A percentile compares a stretch with the other conserved stretches of the same genome.
Conservation (phyloP, 2,888 invertebrate species). For the Campoletis raptor region DNA sequence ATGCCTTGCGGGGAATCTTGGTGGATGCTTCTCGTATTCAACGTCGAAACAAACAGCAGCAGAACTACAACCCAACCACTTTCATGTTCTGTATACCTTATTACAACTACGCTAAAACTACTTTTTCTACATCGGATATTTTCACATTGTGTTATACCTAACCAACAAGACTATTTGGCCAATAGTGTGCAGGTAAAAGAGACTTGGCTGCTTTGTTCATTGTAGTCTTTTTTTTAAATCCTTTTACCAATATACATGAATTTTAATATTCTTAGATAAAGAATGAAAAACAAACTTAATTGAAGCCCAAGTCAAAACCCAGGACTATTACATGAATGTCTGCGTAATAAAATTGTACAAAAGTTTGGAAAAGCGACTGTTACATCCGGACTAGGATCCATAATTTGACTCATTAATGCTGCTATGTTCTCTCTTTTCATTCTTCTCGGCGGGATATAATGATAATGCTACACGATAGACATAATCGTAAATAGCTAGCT, state of each 20-base stretch:
- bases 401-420: neutral
- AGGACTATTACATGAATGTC: constrained; percentile 33
- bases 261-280: constrained; percentile 25
- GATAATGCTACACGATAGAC: constrained; percentile 1
- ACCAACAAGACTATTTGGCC: constrained; percentile 15
- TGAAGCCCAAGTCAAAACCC: constrained; percentile 5
- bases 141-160: constrained; percentile 15
- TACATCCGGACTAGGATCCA: constrained; percentile 4
- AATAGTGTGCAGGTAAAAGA: constrained; percentile 28
- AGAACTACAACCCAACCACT: constrained; percentile 31
- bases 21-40: constrained; percentile 55
- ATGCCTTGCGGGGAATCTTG: constrained; percentile 52
- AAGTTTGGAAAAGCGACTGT: constrained; percentile 4
- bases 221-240: constrained; percentile 49
- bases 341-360: constrained; percentile 26
- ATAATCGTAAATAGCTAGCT: neutral
- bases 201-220: constrained; percentile 43
- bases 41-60: constrained; percentile 53
- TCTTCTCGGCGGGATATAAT: constrained; percentile 14
- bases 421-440: neutral
- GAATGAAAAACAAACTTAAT: neutral
- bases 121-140: constrained; percentile 27
- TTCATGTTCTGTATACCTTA: constrained; percentile 50
- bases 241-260: constrained; percentile 43
- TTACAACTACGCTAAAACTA: constrained; percentile 53